Evolutionary conservation across 2,888 invertebrate genomes (phyloP), one percentile per base, ranked within the genome.

Genomic region (Chrysolina americana): DNA sequence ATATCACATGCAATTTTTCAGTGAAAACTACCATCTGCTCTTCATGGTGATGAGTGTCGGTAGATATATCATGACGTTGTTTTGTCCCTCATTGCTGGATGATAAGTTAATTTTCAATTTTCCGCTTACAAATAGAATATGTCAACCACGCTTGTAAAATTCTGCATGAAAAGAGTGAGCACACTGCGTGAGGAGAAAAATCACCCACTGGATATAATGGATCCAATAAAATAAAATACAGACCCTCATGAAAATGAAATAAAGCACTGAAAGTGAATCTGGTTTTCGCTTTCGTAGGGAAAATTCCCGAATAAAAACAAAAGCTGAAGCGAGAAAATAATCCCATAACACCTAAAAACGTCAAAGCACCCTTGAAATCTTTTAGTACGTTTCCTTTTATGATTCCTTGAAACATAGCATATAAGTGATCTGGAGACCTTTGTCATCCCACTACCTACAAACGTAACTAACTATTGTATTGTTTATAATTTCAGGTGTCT

Each of bases 401-500:
- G 10, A n/a, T 59, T 0, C 2, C 28, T n/a, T 10, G 53, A 53
- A 21, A 19, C 5, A 10, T 1, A 11, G 9, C 0, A 0, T 19
- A 9, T 8, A 48, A 8, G n/a, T n/a, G n/a, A n/a, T n/a, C n/a
- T n/a, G n/a, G n/a, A n/a, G n/a, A n/a, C n/a, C n/a, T n/a, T n/a
- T n/a, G n/a, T n/a, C n/a, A n/a, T n/a, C n/a, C n/a, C n/a, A n/a
- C n/a, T n/a, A n/a, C n/a, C n/a, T n/a, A n/a, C n/a, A n/a, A n/a
- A 28, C 28, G 2, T 5, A 28, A 36, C 36, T 36, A 36, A 36
- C 8, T 8, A 36, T 3, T 36, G 8, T 36, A 3, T 6, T 36
- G 0, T 36, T 21, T 5, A 71, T 77, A 81, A 75, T 87, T 87
- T 0, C 87, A 94, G 93, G 94, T 94, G 76, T 94, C 94, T n/a